Conservation (phyloP, 2,797 vertebrate species). For the Sebastes kiyomatsui region DNA sequence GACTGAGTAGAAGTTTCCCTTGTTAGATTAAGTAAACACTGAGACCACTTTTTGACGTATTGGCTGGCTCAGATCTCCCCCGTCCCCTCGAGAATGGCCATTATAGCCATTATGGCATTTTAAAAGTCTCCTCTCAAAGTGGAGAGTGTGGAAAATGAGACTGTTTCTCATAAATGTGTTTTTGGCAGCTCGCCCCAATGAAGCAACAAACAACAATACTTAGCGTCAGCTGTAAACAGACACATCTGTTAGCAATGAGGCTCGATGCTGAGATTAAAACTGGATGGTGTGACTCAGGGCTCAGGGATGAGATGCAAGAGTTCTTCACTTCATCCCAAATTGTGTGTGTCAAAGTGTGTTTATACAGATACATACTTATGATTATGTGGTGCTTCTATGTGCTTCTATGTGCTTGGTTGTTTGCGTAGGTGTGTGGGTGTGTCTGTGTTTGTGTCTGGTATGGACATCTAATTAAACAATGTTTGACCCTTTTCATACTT, state of each 20-base stretch:
- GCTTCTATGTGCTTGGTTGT: conserved; percentile 4
- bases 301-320: conserved; percentile 13
- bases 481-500: conserved; percentile 5
- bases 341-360: conserved; percentile 19
- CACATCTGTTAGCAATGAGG: conserved; percentile 76
- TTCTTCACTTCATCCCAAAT: conserved; percentile 16
- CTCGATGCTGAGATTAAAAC: conserved; percentile 30
- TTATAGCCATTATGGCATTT: conserved; percentile 59
- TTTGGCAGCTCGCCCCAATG: conserved; percentile 57
- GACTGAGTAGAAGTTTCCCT: conserved; percentile 28
- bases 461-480: not conserved
- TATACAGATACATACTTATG: not conserved
- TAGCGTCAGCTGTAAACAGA: conserved; percentile 61
- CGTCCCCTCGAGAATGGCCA: conserved; percentile 40
- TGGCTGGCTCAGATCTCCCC: conserved; percentile 30
- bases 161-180: conserved; percentile 66
- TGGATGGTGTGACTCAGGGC: conserved; percentile 18
- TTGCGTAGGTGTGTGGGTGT: not conserved
- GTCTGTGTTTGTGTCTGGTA: conserved; percentile 20
- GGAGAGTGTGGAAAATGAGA: conserved; percentile 69
- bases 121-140: conserved; percentile 51
- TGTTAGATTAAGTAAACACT: conserved; percentile 52
- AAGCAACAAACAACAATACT: conserved; percentile 73
- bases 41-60: conserved; percentile 45
- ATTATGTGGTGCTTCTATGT: not conserved